phyloP scores from a whole-genome alignment of 2,888 invertebrate genomes.

The Eugnorisma glareosa region DNA sequence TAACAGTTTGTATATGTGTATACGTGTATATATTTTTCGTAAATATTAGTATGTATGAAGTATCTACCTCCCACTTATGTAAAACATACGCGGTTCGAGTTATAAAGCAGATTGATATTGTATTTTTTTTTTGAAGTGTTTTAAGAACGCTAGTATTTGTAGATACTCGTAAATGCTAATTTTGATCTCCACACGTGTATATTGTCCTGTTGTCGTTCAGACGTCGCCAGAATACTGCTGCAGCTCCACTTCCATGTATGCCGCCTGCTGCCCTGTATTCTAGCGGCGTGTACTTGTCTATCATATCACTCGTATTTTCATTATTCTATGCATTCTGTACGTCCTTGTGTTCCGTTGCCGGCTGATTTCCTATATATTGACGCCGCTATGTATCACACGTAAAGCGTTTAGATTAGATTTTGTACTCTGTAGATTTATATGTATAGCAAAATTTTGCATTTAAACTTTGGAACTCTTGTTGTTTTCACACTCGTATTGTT shows the following conservation, averaged over 20 bases:
- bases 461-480: slow-evolving; percentile 28
- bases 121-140: neutral
- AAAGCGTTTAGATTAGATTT: slow-evolving; percentile 50
- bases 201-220: slow-evolving; percentile 34
- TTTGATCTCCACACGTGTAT: slow-evolving; percentile 36
- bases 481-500: slow-evolving; percentile 30
- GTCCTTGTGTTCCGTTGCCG: slow-evolving; percentile 58
- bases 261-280: slow-evolving; percentile 1
- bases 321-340: slow-evolving; percentile 58
- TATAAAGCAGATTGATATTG: neutral
- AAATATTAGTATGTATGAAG: slow-evolving; percentile 56
- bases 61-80: slow-evolving; percentile 16
- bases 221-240: slow-evolving; percentile 13
- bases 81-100: neutral
- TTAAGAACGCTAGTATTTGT: neutral
- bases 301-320: slow-evolving; percentile 55
- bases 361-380: slow-evolving; percentile 53
- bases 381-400: slow-evolving; percentile 52
- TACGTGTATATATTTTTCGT: slow-evolving; percentile 50
- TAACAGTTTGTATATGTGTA: slow-evolving; percentile 64
- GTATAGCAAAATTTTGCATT: slow-evolving; percentile 34
- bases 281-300: slow-evolving; percentile 27
- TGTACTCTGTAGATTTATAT: slow-evolving; percentile 49
- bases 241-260: neutral
- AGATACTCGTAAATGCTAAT: slow-evolving; percentile 54